Conservation (phyloP, 2,888 invertebrate species). For the Ypsolopha sequella region DNA sequence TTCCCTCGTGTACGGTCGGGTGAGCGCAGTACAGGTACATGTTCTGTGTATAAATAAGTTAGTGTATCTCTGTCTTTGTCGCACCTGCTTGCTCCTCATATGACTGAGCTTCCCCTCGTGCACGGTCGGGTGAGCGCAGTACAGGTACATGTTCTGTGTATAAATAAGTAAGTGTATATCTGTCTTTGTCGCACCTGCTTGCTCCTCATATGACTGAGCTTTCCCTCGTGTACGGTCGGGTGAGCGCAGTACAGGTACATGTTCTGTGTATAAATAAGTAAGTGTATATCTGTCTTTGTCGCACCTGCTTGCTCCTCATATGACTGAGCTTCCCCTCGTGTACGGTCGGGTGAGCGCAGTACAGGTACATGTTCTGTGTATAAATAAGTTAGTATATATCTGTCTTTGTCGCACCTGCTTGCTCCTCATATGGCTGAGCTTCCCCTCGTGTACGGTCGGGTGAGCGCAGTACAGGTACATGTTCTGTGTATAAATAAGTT, state of each 20-base stretch:
- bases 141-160: slow-evolving; percentile 61
- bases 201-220: slow-evolving; percentile 94
- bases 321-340: slow-evolving; percentile 95
- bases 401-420: neutral
- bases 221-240: slow-evolving; percentile 98
- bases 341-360: slow-evolving; percentile 88
- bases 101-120: slow-evolving; percentile 95
- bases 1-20: slow-evolving; percentile 98
- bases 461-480: slow-evolving; percentile 90
- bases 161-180: too few species aligned
- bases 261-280: too few species aligned
- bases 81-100: slow-evolving; percentile 68
- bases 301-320: slow-evolving; percentile 68
- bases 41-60: too few species aligned
- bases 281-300: too few species aligned
- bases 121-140: slow-evolving; percentile 88
- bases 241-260: slow-evolving; percentile 95
- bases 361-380: slow-evolving; percentile 74
- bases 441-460: slow-evolving; percentile 92
- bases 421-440: slow-evolving; percentile 87
- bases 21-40: slow-evolving; percentile 95
- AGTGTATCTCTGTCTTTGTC: too few species aligned
- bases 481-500: too few species aligned
- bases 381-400: too few species aligned
- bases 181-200: slow-evolving; percentile 79